These are phyloP conservation scores for Spheniscus mendiculus DNA, from an alignment of 2,113 vertebrate genomes.

Conservation along the genomic window DNA sequence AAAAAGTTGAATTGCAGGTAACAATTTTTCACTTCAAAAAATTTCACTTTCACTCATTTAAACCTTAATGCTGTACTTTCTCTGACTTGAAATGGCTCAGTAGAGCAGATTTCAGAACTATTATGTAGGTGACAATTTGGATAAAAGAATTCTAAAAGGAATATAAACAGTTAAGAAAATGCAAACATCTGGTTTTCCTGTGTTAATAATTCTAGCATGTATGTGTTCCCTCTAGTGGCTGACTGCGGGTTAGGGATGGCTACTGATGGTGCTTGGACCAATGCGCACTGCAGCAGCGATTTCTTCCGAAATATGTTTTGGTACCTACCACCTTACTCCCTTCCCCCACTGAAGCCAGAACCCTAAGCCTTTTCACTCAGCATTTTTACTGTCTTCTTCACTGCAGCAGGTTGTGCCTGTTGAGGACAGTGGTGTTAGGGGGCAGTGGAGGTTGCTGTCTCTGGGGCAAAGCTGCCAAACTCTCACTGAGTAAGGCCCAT, in stretches of 20 bases:
- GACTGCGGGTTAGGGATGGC: background rate
- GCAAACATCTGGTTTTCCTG: accelerated
- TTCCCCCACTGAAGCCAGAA: background rate
- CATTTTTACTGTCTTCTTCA: background rate
- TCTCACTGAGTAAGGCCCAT: background rate
- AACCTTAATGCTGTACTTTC: background rate
- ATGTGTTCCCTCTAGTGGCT: slow-evolving; percentile 16
- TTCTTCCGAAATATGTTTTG: accelerated
- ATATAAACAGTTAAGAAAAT: background rate
- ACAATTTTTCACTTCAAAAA: background rate
- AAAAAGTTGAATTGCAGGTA: background rate
- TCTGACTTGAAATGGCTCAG: background rate
- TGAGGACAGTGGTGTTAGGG: background rate
- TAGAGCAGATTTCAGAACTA: background rate
- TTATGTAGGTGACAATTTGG: background rate
- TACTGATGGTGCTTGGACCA: background rate
- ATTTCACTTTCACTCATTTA: background rate
- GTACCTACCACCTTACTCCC: accelerated
- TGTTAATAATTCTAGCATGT: accelerated
- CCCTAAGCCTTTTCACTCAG: background rate
- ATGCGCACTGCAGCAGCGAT: accelerated
- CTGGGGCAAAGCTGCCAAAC: background rate
- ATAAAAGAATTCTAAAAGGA: background rate
- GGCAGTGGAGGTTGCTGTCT: background rate
- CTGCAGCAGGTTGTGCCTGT: background rate